A percentile compares a stretch with the other conserved stretches of the same genome.
These are phyloP conservation scores for Stenopsyche tienmushanensis DNA, from an alignment of 1,140 invertebrate genomes.

Conservation along the genomic window DNA sequence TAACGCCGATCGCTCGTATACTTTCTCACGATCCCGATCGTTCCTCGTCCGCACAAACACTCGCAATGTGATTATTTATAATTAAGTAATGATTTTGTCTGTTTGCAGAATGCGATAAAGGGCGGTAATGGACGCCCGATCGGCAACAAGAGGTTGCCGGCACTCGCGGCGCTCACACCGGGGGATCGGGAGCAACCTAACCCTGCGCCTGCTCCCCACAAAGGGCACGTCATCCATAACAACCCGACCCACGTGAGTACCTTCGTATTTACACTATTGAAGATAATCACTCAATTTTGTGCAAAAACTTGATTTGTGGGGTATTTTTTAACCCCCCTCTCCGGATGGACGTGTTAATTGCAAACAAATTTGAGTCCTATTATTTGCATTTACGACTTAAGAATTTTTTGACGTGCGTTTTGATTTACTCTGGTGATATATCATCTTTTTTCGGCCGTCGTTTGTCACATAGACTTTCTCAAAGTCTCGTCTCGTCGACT, in stretches of 20 bases:
- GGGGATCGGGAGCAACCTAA: conserved; percentile 19
- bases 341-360: too few relatives aligned
- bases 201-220: conserved; percentile 19
- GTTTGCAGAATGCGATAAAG: conserved; percentile 41
- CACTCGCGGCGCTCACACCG: conserved; percentile 14
- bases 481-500: too few relatives aligned
- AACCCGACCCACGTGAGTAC: conserved; percentile 38
- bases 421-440: too few relatives aligned
- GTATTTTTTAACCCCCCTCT: neutral
- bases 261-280: neutral
- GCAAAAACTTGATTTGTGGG: neutral
- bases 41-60: too few relatives aligned
- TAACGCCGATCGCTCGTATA: neutral
- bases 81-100: neutral
- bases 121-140: conserved; percentile 35
- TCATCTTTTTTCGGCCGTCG: too few relatives aligned
- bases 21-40: conserved; percentile 2
- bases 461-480: too few relatives aligned
- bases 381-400: too few relatives aligned
- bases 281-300: neutral
- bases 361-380: too few relatives aligned
- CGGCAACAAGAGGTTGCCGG: conserved; percentile 30
- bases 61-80: too few relatives aligned
- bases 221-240: conserved; percentile 37
- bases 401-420: too few relatives aligned